These are phyloP conservation scores for Cecropterus lyciades DNA, from an alignment of 1,140 invertebrate species.

Conservation along the genomic window DNA sequence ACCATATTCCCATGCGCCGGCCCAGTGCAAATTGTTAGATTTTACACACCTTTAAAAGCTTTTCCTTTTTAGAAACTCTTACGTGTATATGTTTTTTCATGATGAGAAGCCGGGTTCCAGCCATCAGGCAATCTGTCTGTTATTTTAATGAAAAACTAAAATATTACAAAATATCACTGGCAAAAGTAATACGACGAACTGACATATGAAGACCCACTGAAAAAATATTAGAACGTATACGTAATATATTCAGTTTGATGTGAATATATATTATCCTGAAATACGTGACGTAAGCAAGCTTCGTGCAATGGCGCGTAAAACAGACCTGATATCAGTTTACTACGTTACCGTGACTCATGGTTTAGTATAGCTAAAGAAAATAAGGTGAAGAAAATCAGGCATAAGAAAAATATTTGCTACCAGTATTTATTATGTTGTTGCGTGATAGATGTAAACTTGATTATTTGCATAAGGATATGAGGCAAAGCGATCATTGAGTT, in stretches of 20 bases:
- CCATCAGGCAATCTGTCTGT: too few relatives aligned
- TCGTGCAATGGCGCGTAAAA: constrained; percentile 34
- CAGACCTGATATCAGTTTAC: constrained; percentile 34
- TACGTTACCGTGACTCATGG: constrained; percentile 21
- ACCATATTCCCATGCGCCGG: too few relatives aligned
- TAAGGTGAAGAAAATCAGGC: constrained; percentile 6
- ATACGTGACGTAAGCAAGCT: constrained; percentile 31
- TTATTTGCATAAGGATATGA: background rate
- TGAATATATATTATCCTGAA: constrained; percentile 14
- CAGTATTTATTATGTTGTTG: background rate
- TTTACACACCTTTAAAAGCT: too few relatives aligned
- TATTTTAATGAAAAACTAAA: too few relatives aligned
- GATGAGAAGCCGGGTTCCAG: too few relatives aligned
- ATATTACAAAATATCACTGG: too few relatives aligned
- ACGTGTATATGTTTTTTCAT: too few relatives aligned
- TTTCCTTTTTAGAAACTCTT: too few relatives aligned
- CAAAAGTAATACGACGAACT: too few relatives aligned
- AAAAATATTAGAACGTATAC: background rate
- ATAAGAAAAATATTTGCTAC: constrained; percentile 4
- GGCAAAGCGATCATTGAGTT: background rate
- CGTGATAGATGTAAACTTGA: constrained; percentile 7
- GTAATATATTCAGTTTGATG: constrained; percentile 2
- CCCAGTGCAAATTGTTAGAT: too few relatives aligned
- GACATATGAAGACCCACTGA: too few relatives aligned
- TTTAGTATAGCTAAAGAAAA: constrained; percentile 8